These are phyloP conservation scores for Pachliopta kotzebuea DNA, from an alignment of 2,888 invertebrate species.

Conservation along the genomic window DNA sequence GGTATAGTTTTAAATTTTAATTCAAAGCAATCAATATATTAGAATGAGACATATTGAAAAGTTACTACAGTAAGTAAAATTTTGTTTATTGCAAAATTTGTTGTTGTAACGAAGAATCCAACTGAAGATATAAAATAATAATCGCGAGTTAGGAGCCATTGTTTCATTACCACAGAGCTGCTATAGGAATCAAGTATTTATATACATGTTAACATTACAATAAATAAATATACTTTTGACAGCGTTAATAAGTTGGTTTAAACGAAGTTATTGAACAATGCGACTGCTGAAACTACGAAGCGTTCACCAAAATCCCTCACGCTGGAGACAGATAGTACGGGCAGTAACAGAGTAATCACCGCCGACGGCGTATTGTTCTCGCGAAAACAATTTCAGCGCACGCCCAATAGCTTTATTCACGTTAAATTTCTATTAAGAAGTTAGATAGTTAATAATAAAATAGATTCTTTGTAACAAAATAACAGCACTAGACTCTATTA, in stretches of 20 bases:
- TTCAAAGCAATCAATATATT: no score
- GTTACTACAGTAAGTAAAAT: no score
- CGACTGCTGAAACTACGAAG: slow-evolving; percentile 8
- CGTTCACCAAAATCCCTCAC: slow-evolving; percentile 5
- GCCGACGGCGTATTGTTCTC: slow-evolving; percentile 11
- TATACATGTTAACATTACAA: no score
- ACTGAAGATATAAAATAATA: no score
- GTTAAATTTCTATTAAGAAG: slow-evolving; percentile 1
- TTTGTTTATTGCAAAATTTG: no score
- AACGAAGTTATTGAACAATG: slow-evolving; percentile 14
- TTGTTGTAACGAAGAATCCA: no score
- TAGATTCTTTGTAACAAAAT: background rate
- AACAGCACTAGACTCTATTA: background rate
- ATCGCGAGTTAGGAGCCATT: no score
- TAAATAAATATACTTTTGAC: background rate
- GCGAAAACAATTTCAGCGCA: slow-evolving; percentile 16
- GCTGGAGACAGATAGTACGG: slow-evolving; percentile 8
- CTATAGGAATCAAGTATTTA: no score
- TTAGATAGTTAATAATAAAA: background rate
- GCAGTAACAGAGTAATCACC: slow-evolving; percentile 19
- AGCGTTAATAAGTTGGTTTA: slow-evolving; percentile 1
- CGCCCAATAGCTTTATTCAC: slow-evolving; percentile 3
- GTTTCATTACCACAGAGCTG: no score
- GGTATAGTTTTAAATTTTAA: no score
- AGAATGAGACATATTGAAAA: no score